Evolutionary conservation across 2,797 vertebrate genomes (phyloP).

Genomic region (Microchirus variegatus): DNA sequence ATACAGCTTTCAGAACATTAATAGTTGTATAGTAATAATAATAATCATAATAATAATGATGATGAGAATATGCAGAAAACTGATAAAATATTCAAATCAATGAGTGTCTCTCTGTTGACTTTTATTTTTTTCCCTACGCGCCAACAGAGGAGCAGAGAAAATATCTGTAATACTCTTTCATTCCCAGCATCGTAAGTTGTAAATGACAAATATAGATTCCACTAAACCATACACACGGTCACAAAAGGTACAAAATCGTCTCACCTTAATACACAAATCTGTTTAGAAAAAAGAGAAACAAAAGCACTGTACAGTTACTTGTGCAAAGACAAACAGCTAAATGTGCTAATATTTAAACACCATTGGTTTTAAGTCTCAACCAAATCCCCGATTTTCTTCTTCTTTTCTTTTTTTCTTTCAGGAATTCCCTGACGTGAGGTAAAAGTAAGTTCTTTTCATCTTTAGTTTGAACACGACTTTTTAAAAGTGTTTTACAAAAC

Average conservation of each 20-base stretch:
- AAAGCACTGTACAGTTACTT: constrained; percentile 85
- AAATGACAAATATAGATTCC: constrained; percentile 85
- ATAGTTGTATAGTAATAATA: constrained; percentile 57
- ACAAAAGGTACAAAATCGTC: constrained; percentile 87
- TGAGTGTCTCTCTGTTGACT: constrained; percentile 81
- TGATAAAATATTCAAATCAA: constrained; percentile 77
- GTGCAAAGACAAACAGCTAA: constrained; percentile 87
- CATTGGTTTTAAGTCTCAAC: constrained; percentile 82
- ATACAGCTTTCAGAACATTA: constrained; percentile 82
- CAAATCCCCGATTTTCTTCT: constrained; percentile 76
- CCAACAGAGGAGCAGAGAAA: constrained; percentile 77
- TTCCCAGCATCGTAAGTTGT: constrained; percentile 80
- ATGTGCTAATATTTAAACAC: constrained; percentile 87
- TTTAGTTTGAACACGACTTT: constrained; percentile 81
- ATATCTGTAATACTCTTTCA: constrained; percentile 69
- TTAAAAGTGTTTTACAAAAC: constrained; percentile 84
- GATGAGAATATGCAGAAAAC: constrained; percentile 76
- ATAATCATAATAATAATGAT: constrained; percentile 70
- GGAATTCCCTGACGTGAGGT: constrained; percentile 88
- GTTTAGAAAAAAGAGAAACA: constrained; percentile 84
- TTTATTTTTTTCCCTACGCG: constrained; percentile 53
- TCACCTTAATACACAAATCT: constrained; percentile 85
- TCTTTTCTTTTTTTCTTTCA: constrained; percentile 71
- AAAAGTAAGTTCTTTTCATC: constrained; percentile 85
- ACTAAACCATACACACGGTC: constrained; percentile 85